Conservation (phyloP, 2,797 vertebrate species). For the Uromys caudimaculatus region DNA sequence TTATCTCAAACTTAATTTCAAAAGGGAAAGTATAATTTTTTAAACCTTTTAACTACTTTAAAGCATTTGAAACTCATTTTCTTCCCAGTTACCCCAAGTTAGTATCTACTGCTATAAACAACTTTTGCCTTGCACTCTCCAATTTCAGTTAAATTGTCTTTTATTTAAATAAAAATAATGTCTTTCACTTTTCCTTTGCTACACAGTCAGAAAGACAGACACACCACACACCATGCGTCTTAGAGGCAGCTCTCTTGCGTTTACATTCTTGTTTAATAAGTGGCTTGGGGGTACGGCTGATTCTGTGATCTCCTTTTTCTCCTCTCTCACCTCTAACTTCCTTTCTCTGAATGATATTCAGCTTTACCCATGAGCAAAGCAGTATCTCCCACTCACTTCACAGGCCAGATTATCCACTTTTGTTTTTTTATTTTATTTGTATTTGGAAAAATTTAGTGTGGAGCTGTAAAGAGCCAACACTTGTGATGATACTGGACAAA, state of each 20-base stretch:
- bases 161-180: not conserved
- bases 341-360: not conserved
- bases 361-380: not conserved
- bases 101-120: not conserved
- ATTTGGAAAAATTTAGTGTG: not conserved
- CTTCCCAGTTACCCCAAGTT: not conserved
- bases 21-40: slow-evolving; percentile 15
- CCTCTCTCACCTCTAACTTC: not conserved
- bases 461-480: not conserved
- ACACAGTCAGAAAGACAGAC: no score
- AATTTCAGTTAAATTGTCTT: slow-evolving; percentile 1
- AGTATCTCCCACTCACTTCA: not conserved
- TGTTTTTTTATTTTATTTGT: slow-evolving; percentile 46
- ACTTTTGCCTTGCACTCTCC: not conserved
- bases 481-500: not conserved
- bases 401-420: not conserved
- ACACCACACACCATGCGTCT: not conserved
- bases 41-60: not conserved
- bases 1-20: slow-evolving; percentile 34
- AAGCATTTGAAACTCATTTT: slow-evolving; percentile 16
- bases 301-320: not conserved
- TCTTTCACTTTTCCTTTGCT: slow-evolving; percentile 10
- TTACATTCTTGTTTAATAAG: not conserved
- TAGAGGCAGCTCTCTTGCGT: not conserved
- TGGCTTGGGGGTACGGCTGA: no score